phyloP scores from a whole-genome alignment of 2,797 vertebrate species.

The Artibeus lituratus region DNA sequence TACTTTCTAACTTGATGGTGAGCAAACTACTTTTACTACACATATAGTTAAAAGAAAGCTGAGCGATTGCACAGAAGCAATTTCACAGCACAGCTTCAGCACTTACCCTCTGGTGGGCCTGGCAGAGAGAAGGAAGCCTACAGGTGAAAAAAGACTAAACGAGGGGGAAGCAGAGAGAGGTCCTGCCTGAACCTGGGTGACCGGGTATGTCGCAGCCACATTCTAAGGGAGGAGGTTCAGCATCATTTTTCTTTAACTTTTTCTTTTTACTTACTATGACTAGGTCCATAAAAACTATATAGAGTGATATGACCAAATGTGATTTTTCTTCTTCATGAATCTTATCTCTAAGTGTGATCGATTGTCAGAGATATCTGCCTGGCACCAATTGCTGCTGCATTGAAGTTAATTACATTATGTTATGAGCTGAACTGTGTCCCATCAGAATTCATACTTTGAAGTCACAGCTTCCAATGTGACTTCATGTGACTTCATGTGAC shows the following conservation, averaged over 20 bases:
- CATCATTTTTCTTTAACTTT: neutral
- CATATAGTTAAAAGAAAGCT: neutral
- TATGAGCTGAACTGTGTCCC: neutral
- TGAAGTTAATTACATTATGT: neutral
- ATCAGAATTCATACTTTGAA: accelerated
- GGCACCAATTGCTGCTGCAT: neutral
- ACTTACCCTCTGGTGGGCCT: neutral
- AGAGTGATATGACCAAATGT: neutral
- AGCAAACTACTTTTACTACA: neutral
- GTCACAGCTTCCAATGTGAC: accelerated
- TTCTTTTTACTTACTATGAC: neutral
- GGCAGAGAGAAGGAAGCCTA: neutral
- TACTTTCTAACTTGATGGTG: neutral
- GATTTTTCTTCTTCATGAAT: neutral
- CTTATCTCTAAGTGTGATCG: neutral
- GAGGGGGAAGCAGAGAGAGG: no score
- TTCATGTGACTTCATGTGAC: no score
- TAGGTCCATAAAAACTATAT: neutral
- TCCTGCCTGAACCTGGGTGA: neutral
- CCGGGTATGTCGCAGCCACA: no score
- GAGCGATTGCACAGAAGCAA: neutral
- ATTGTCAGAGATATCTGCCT: neutral
- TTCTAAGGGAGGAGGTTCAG: neutral
- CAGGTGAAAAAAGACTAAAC: neutral
- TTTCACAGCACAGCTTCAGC: neutral